Conservation (phyloP, 2,888 invertebrate species). For the Xiphydria camelus region DNA sequence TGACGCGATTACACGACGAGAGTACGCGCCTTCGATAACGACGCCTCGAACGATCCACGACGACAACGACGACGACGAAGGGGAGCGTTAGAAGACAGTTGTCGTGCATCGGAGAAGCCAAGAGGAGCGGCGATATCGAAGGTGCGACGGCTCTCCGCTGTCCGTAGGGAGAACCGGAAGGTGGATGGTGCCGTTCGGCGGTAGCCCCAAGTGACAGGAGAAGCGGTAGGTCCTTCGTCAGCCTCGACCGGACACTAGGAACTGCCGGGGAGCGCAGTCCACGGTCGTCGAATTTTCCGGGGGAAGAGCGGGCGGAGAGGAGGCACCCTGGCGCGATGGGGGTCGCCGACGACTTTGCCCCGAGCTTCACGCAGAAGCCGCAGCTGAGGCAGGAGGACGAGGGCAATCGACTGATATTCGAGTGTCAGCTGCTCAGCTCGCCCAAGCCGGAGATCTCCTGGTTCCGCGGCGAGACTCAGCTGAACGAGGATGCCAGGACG, state of each 20-base stretch:
- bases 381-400: slow-evolving; percentile 95
- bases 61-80: slow-evolving; percentile 14
- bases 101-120: no score
- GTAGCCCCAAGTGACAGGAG: slow-evolving; percentile 18
- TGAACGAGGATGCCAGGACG: slow-evolving; percentile 82
- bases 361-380: slow-evolving; percentile 98
- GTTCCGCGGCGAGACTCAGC: slow-evolving; percentile 86
- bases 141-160: no score
- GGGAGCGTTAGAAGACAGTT: no score
- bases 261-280: no score
- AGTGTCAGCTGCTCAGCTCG: slow-evolving; percentile 84
- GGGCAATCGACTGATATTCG: slow-evolving; percentile 92
- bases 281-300: not conserved
- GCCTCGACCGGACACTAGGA: not conserved
- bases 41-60: slow-evolving; percentile 18
- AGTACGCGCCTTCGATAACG: no score
- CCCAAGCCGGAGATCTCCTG: slow-evolving; percentile 91
- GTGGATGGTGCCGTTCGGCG: slow-evolving; percentile 43
- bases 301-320: slow-evolving; percentile 16
- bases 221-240: not conserved
- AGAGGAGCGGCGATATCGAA: no score
- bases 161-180: slow-evolving; percentile 7
- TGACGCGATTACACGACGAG: no score
- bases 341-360: slow-evolving; percentile 93
- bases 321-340: slow-evolving; percentile 64